Conservation (phyloP, 2,888 invertebrate genomes). For the Dolichomitus sp. region DNA sequence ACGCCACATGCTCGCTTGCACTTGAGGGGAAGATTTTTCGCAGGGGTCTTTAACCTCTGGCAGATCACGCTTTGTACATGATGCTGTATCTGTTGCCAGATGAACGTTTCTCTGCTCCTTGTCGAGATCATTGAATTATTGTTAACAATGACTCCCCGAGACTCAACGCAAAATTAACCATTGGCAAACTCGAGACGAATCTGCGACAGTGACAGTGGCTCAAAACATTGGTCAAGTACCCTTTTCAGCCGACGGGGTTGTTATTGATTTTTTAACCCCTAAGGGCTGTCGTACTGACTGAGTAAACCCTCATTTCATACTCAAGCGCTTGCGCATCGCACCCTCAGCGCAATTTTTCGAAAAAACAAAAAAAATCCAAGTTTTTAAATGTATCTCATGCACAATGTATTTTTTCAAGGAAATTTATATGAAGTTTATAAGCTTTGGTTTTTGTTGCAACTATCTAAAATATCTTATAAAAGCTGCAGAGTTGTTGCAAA, state of each 20-base stretch:
- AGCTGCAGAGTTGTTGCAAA: too few species aligned
- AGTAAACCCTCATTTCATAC: slow-evolving; percentile 52
- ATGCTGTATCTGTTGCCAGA: not conserved
- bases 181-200: slow-evolving; percentile 7
- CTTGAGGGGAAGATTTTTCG: slow-evolving; percentile 28
- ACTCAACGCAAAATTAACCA: not conserved
- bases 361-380: not conserved
- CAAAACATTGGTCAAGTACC: slow-evolving; percentile 47
- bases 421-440: too few species aligned
- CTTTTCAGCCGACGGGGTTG: slow-evolving; percentile 73
- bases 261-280: slow-evolving; percentile 76
- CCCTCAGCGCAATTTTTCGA: not conserved
- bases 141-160: not conserved
- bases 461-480: too few species aligned
- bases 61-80: slow-evolving; percentile 22
- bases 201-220: slow-evolving; percentile 30
- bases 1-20: slow-evolving; percentile 61
- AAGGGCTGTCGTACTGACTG: slow-evolving; percentile 64
- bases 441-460: too few species aligned
- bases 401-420: too few species aligned
- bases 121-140: slow-evolving; percentile 22
- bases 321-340: slow-evolving; percentile 61
- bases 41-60: slow-evolving; percentile 56
- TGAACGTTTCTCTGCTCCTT: not conserved
- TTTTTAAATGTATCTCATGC: not conserved